phyloP scores from a whole-genome alignment of 2,888 invertebrate genomes.

The Sepiola atlantica region DNA sequence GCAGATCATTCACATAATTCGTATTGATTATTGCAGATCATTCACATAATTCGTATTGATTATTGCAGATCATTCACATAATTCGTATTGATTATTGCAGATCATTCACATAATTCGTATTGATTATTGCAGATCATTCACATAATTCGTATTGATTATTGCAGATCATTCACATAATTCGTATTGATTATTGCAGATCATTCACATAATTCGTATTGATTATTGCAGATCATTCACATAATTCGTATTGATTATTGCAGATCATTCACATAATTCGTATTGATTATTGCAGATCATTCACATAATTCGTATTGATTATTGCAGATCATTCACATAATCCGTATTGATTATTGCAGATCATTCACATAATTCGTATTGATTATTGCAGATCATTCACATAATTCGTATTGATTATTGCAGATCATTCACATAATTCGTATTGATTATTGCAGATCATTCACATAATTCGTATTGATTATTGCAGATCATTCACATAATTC shows the following conservation, averaged over 20 bases:
- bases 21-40: slow-evolving; percentile 36
- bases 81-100: too few relatives aligned
- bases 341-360: slow-evolving; percentile 36
- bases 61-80: slow-evolving; percentile 32
- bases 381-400: slow-evolving; percentile 32
- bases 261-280: slow-evolving; percentile 13
- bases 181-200: slow-evolving; percentile 36
- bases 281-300: slow-evolving; percentile 35
- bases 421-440: slow-evolving; percentile 13
- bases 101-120: slow-evolving; percentile 13
- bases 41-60: too few relatives aligned
- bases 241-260: too few relatives aligned
- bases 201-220: too few relatives aligned
- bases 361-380: too few relatives aligned
- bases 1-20: slow-evolving; percentile 33
- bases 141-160: too few relatives aligned
- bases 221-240: slow-evolving; percentile 32
- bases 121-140: slow-evolving; percentile 35
- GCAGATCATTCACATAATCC: slow-evolving; percentile 33
- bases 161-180: slow-evolving; percentile 33
- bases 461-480: too few relatives aligned
- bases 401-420: too few relatives aligned
- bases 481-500: slow-evolving; percentile 33
- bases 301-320: too few relatives aligned
- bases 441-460: slow-evolving; percentile 35